A percentile compares a stretch with the other conserved stretches of the same genome.
Conservation (phyloP, 2,888 invertebrate species). For the Cecidostiba fungosa region DNA sequence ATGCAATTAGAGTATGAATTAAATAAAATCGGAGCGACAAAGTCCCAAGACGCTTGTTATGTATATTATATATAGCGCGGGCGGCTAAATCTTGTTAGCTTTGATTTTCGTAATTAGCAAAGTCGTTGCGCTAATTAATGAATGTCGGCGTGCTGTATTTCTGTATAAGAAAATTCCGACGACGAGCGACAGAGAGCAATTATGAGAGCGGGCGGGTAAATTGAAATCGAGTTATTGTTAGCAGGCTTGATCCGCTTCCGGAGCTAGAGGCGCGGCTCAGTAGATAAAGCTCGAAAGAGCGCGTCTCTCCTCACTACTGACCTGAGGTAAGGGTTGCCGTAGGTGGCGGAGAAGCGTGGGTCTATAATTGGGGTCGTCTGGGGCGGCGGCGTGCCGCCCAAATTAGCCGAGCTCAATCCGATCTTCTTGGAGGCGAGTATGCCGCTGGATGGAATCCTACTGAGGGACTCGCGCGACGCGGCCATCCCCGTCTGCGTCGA, state of each 20-base stretch:
- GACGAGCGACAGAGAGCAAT: neutral
- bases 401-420: slow-evolving; percentile 77
- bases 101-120: neutral
- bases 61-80: neutral
- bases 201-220: too few relatives aligned
- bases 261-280: too few relatives aligned
- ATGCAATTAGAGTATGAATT: neutral
- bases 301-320: too few relatives aligned
- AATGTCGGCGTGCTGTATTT: neutral
- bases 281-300: too few relatives aligned
- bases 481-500: slow-evolving; percentile 81
- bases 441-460: slow-evolving; percentile 77
- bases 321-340: slow-evolving; percentile 93
- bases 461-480: slow-evolving; percentile 78
- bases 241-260: too few relatives aligned
- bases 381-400: slow-evolving; percentile 73
- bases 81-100: neutral
- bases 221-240: neutral
- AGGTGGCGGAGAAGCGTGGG: slow-evolving; percentile 93
- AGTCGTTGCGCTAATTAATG: neutral
- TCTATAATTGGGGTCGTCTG: slow-evolving; percentile 83
- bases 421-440: slow-evolving; percentile 78
- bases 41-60: neutral
- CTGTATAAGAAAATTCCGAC: too few relatives aligned
- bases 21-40: neutral